Base-by-base conservation (phyloP, 2,797 vertebrate species). In the Argentina silus region DNA sequence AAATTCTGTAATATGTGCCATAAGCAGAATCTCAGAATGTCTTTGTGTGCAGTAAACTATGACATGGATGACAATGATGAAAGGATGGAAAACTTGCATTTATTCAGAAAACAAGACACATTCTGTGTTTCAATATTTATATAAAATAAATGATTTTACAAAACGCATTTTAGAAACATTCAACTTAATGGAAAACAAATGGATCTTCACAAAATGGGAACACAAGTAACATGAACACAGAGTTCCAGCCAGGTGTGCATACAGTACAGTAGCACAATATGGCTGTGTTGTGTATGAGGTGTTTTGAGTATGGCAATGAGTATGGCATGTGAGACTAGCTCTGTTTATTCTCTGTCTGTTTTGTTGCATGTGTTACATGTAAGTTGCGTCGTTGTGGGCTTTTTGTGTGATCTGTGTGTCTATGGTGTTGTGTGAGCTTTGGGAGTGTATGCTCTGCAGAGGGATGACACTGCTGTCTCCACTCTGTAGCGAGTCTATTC, bases 391-490 rank as follows among this genome's bases (percentile, higher is more conserved):
- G 11, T 4, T 44, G 45, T 44, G 63, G 53, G 27, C 1, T 44
- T 21, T 72, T 3, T 19, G 65, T 51, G 61, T 4, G 17, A 19
- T 7, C 15, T 72, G 44, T 15, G 23, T n/a, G 45, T 45, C 65
- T 56, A 7, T 65, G 15, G 27, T 77, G 75, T 86, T 79, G 11
- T 79, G 81, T n/a, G 81, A 87, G 82, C 43, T 73, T 0, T 4
- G 80, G 82, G 70, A 51, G 67, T 59, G 19, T 55, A 3, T 48
- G 44, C 36, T 43, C 17, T 27, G 61, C 7, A 63, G 57, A 5
- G 17, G 17, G n/a, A 74, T 3, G 0, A 3, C 12, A 14, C 21
- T 21, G 8, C 61, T 57, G 10, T 56, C 12, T 78, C 81, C 60
- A 73, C 79, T 0, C 55, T 45, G 50, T 11, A 2, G 1, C 0